Conservation (phyloP, 2,888 invertebrate genomes). For the Reticulitermes lucifugus region DNA sequence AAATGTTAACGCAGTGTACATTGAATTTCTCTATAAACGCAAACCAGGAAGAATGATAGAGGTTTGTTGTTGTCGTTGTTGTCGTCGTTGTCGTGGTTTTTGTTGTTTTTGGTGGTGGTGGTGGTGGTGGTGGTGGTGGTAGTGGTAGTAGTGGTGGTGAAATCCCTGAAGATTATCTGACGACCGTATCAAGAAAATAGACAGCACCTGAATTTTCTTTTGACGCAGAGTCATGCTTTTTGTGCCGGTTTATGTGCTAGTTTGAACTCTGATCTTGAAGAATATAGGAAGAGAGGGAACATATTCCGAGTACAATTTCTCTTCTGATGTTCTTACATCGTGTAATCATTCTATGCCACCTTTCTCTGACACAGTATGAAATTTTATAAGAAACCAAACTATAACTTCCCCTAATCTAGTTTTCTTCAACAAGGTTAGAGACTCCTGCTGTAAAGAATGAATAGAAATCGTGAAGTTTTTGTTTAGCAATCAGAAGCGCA, state of each 20-base stretch:
- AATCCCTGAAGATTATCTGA: not conserved
- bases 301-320: not conserved
- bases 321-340: not conserved
- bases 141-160: too few species aligned
- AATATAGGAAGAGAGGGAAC: not conserved
- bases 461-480: not conserved
- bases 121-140: too few species aligned
- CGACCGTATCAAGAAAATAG: not conserved
- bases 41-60: too few species aligned
- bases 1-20: too few species aligned
- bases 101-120: too few species aligned
- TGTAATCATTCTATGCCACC: not conserved
- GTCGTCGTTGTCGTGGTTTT: too few species aligned
- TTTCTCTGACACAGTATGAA: not conserved
- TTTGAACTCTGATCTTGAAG: not conserved
- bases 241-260: not conserved
- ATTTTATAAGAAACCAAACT: not conserved
- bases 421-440: not conserved
- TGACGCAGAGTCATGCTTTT: not conserved
- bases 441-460: not conserved
- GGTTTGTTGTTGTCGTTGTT: too few species aligned
- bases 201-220: not conserved
- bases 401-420: not conserved
- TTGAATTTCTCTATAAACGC: too few species aligned
- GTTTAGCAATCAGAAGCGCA: not conserved